Evolutionary conservation across 2,113 vertebrate genomes (phyloP).

Genomic region (Menidia beryllina): DNA sequence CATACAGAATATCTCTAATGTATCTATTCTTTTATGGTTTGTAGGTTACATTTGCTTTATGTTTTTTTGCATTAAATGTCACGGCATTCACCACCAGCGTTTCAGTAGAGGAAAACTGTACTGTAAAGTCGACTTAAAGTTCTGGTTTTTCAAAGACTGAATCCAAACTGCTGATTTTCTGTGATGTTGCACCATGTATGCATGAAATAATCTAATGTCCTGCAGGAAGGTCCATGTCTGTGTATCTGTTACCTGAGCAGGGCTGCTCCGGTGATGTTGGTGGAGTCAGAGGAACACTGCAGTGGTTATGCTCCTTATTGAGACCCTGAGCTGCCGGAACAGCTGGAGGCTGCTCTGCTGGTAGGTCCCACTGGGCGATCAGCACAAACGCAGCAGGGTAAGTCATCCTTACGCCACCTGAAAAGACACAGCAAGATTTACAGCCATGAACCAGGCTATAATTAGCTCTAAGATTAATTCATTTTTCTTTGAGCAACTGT

Average conservation of each 20-base stretch:
- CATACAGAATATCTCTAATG: neutral
- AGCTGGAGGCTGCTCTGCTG: slow-evolving; percentile 85
- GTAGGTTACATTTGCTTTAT: neutral
- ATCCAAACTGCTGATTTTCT: neutral
- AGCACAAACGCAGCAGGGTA: slow-evolving; percentile 97
- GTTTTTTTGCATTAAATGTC: neutral
- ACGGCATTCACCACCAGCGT: neutral
- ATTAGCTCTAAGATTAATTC: neutral
- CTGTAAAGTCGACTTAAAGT: neutral
- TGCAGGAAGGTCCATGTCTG: neutral
- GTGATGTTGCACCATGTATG: neutral
- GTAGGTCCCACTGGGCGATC: slow-evolving; percentile 94
- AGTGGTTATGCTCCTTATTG: slow-evolving; percentile 89
- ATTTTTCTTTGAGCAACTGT: neutral
- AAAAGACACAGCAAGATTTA: slow-evolving; percentile 5
- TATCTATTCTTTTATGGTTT: neutral
- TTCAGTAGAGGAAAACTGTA: neutral
- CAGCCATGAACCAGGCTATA: neutral
- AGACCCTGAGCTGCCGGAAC: slow-evolving; percentile 83
- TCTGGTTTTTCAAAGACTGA: neutral
- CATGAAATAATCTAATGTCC: neutral
- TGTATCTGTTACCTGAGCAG: slow-evolving; percentile 80
- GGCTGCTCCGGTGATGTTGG: slow-evolving; percentile 96
- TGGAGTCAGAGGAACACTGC: slow-evolving; percentile 94
- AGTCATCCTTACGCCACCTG: slow-evolving; percentile 97